Percentiles rank a stretch among this genome's conserved stretches.
phyloP scores from a whole-genome alignment of 2,113 vertebrate species.

The Chamaetylas fuelleborni region DNA sequence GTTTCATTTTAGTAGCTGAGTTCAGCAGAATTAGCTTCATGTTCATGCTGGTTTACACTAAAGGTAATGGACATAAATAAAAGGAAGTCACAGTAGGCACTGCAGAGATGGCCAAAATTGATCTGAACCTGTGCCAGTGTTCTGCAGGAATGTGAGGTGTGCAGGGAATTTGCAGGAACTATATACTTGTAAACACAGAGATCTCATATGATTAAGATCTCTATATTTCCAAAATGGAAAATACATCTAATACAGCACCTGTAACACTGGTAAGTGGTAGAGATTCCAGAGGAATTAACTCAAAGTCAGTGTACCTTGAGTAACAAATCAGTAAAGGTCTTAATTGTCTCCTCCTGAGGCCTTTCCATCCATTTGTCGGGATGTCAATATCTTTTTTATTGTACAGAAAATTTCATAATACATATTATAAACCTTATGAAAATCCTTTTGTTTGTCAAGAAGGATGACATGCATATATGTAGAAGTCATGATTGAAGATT shows the following conservation, averaged over 20 bases:
- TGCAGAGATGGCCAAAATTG: not conserved
- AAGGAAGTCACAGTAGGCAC: not conserved
- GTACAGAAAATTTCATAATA: not conserved
- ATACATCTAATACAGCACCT: not conserved
- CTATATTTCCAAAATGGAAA: not conserved
- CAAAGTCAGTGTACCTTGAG: not conserved
- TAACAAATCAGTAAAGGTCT: not conserved
- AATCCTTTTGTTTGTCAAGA: not conserved
- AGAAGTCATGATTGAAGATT: not conserved
- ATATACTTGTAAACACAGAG: not conserved
- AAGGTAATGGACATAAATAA: not conserved
- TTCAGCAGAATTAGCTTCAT: not conserved
- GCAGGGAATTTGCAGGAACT: not conserved
- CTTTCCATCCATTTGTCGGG: not conserved
- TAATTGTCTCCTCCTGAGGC: not conserved
- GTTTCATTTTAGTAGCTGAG: not conserved
- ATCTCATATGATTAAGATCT: not conserved
- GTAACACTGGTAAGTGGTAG: not conserved
- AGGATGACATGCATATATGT: accelerated
- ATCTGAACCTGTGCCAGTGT: not conserved
- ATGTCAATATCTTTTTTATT: not conserved
- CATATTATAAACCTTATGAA: not conserved
- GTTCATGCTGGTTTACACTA: not conserved
- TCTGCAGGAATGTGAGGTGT: not conserved
- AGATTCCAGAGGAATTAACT: not conserved